Evolutionary conservation across 1,140 invertebrate species (phyloP), one percentile per base, ranked within the genome.

Genomic region (Aphaenogaster rudis): DNA sequence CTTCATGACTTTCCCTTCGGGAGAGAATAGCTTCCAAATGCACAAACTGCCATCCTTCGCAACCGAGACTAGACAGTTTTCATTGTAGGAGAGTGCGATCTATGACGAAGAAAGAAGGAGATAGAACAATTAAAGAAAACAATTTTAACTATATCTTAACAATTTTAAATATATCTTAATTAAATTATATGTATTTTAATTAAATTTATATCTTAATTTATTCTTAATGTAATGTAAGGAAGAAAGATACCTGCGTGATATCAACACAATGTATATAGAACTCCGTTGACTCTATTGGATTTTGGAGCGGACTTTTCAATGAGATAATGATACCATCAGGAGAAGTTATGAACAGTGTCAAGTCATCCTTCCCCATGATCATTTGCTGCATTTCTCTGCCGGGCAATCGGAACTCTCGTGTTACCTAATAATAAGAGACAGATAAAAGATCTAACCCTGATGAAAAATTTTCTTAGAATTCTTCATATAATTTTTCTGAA

Each of bases 11-110:
- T 97, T 96, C 1, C 97, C 97, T 91, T 98, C 98, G n/a, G 96
- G 96, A 91, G 97, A 97, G 1, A 96, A 96, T 45, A 99, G 93
- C 92, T 97, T 97, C 98, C 98, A 99, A 80, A 99, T 96, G 78
- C 98, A 97, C 17, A 99, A 96, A 0, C 97, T 97, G 0, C 98
- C 97, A 93, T 98, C 98, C 87, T 96, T 95, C 1, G 97, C 97
- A 7, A 97, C 96, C 8, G 97, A 97, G 45, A 99, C 96, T 39
- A 99, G 92, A 48, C 96, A 96, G 88, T 97, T 97, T 93, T 98
- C 98, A 92, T 98, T 97, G 90, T 97, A 97, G 5, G 98, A 97
- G 45, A 98, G 94, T 36, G 94, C 94, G 88, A 98, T 96, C 94
- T 97, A 21, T 0, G 88, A 90, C 13, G 42, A 74, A 76, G 8